Base-by-base conservation (phyloP, 2,888 invertebrate genomes). In the Vandiemenella viatica region DNA sequence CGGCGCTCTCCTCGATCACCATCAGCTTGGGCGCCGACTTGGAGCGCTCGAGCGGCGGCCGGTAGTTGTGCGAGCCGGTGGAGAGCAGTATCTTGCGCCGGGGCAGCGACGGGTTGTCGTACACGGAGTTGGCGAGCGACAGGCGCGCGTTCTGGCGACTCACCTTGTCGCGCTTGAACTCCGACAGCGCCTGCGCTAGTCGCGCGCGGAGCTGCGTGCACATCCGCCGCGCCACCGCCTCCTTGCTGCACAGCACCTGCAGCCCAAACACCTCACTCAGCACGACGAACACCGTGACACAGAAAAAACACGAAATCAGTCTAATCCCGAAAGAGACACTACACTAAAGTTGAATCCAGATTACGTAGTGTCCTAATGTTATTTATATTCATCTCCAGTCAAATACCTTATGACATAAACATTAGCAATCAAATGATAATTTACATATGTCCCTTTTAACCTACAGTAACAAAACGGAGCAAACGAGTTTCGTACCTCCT, bases 21-120 rank as follows among this genome's bases (percentile, higher is more conserved):
- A 88, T 90, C 23, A 98, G 72, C 64, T 95, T 92, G 1, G 97
- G 97, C 20, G 97, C 97, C n/a, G 91, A 90, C 64, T 93, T 93
- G 0, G 92, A 93, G 56, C 95, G 75, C 64, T 95, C 93, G 53
- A 96, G 68, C 0, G 97, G 96, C 4, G 96, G 96, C 54, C 92
- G 70, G 62, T 89, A 90, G 66, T 95, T 92, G 58, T 80, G 80
- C 3, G 86, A 82, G 2, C 90, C 91, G 0, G 89, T 90, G 60
- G 89, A 89, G 8, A 96, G 72, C 50, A 95, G 73, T 55, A 89
- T 83, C 65, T 89, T 89, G 55, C 89, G 72, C 50, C 88, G 72
- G 0, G 92, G 92, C 68, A 92, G 75, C 58, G 86, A 84, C 2
- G 89, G 89, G 64, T 89, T 87, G 50, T 90, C 89, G 64, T 90